Conservation (phyloP, 2,888 invertebrate species). For the Stegana nigrithorax region DNA sequence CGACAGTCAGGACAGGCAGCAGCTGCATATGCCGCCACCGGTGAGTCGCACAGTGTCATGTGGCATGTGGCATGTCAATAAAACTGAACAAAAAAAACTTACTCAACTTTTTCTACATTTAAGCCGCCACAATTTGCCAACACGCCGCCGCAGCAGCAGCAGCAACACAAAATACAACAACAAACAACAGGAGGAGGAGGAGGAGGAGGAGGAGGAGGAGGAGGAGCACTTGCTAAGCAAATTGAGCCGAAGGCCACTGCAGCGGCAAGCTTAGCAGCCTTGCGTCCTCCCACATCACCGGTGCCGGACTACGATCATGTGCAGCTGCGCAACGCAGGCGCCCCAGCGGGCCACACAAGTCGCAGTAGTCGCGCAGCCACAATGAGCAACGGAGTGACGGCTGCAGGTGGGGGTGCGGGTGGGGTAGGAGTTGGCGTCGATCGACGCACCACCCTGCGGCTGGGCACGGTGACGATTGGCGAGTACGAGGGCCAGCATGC, state of each 20-base stretch:
- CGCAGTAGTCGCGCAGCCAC: not conserved
- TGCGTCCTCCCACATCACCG: slow-evolving; percentile 54
- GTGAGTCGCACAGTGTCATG: slow-evolving; percentile 47
- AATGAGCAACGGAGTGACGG: slow-evolving; percentile 44
- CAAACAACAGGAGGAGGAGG: no score
- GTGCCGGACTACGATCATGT: slow-evolving; percentile 57
- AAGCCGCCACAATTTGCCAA: slow-evolving; percentile 66
- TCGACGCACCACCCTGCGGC: slow-evolving; percentile 71
- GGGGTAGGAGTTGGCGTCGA: no score
- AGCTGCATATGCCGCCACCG: slow-evolving; percentile 62
- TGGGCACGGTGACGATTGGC: slow-evolving; percentile 79
- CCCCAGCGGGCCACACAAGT: not conserved
- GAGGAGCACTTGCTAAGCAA: no score
- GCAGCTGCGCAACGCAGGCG: slow-evolving; percentile 31
- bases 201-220: no score
- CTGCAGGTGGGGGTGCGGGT: slow-evolving; percentile 69
- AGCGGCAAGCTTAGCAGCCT: no score
- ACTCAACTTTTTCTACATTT: slow-evolving; percentile 22
- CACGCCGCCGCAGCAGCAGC: slow-evolving; percentile 39
- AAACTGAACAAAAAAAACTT: no score
- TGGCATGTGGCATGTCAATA: no score
- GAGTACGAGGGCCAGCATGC: slow-evolving; percentile 73
- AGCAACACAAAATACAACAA: slow-evolving; percentile 21
- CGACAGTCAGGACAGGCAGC: no score
- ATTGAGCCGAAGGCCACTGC: no score